These are phyloP conservation scores for Epiblema foenella DNA, from an alignment of 2,888 invertebrate genomes.

Conservation along the genomic window DNA sequence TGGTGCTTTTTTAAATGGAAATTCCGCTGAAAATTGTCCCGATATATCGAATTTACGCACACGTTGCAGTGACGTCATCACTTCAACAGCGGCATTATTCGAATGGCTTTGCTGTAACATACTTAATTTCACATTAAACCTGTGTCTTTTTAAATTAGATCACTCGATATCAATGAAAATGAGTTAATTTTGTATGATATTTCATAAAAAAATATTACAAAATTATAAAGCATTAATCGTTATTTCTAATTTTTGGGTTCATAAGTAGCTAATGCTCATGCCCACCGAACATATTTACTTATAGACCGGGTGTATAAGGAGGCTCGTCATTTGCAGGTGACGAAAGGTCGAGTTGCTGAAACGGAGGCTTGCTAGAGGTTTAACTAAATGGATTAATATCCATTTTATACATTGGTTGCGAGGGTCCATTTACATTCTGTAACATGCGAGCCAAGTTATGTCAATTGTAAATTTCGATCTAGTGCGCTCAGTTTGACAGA, in stretches of 20 bases:
- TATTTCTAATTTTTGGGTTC: neutral
- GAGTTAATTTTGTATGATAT: neutral
- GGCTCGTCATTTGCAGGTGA: neutral
- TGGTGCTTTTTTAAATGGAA: slow-evolving; percentile 19
- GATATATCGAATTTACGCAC: neutral
- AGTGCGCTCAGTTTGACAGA: neutral
- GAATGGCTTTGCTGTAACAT: neutral
- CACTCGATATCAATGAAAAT: neutral
- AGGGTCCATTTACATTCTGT: neutral
- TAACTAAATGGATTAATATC: neutral
- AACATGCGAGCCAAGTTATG: neutral
- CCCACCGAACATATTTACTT: neutral
- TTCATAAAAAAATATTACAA: neutral
- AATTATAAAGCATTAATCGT: neutral
- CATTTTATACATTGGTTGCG: neutral
- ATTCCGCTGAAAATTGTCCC: neutral
- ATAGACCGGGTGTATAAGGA: neutral
- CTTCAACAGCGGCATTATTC: neutral
- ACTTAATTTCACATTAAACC: neutral
- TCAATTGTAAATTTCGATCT: neutral
- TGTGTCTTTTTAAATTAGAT: neutral
- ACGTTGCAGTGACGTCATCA: neutral
- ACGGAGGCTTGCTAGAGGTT: neutral
- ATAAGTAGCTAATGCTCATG: neutral
- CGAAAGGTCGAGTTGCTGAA: neutral